A percentile compares a stretch with the other conserved stretches of the same genome.
phyloP scores from a whole-genome alignment of 2,113 vertebrate genomes.

The Sander vitreus region DNA sequence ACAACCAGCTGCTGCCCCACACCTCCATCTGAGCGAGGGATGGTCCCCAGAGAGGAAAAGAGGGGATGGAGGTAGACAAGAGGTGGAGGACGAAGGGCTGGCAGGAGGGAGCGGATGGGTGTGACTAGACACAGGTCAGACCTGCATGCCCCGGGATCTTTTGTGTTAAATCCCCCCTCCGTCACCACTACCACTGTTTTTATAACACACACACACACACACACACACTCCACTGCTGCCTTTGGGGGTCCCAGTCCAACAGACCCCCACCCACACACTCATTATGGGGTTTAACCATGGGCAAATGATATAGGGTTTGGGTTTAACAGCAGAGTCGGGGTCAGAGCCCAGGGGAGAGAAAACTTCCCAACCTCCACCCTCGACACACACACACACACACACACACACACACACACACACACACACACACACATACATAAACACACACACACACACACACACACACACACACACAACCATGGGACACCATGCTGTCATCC shows the following conservation, averaged over 20 bases:
- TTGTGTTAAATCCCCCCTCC: constrained; percentile 58
- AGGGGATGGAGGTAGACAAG: constrained; percentile 47
- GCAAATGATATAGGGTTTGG: constrained; percentile 26
- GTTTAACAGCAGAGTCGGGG: constrained; percentile 59
- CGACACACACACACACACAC: constrained; percentile 5
- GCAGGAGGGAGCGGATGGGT: constrained; percentile 68
- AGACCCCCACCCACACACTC: constrained; percentile 38
- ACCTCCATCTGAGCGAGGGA: constrained; percentile 56
- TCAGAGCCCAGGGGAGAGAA: constrained; percentile 65
- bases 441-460: no score
- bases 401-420: not conserved
- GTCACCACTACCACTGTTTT: constrained; percentile 32
- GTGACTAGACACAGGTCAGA: constrained; percentile 77
- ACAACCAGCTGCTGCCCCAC: constrained; percentile 76
- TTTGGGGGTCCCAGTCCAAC: constrained; percentile 29
- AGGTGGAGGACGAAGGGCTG: constrained; percentile 43
- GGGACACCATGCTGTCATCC: constrained; percentile 31
- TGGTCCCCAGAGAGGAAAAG: constrained; percentile 74
- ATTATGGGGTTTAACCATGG: constrained; percentile 53
- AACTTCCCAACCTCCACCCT: not conserved
- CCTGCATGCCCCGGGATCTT: constrained; percentile 62
- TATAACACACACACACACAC: constrained; percentile 29
- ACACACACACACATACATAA: no score
- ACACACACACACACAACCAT: not conserved
- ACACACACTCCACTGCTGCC: constrained; percentile 33